Evolutionary conservation across 2,113 vertebrate species (phyloP).

Genomic region (Cochlearius cochlearius): DNA sequence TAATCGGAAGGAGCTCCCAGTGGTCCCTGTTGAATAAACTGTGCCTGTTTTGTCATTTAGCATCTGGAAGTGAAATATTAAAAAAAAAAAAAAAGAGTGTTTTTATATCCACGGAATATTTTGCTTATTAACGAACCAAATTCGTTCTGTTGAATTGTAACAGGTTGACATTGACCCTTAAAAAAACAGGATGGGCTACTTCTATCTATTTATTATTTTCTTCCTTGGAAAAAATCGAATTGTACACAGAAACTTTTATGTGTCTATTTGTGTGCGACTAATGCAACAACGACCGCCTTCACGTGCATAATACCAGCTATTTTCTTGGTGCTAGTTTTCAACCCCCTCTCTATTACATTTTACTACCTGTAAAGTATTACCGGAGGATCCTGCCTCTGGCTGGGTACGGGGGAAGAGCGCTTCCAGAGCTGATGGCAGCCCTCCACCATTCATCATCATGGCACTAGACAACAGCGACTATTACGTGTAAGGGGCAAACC

Average conservation of each 20-base stretch:
- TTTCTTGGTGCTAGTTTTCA: background rate
- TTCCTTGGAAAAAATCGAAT: background rate
- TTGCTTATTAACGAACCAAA: background rate
- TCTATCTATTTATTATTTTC: background rate
- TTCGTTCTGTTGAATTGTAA: background rate
- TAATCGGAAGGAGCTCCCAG: background rate
- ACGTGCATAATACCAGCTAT: rapidly evolving
- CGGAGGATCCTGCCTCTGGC: background rate
- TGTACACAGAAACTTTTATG: background rate
- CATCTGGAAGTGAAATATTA: background rate
- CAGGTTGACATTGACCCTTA: background rate
- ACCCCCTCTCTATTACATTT: background rate
- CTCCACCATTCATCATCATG: background rate
- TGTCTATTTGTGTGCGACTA: background rate
- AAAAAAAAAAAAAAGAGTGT: background rate
- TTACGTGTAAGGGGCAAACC: background rate
- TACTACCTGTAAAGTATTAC: background rate
- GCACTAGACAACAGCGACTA: background rate
- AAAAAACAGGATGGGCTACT: background rate
- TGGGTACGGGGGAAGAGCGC: background rate
- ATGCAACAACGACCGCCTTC: background rate
- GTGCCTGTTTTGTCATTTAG: background rate
- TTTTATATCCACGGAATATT: background rate
- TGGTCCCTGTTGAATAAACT: background rate
- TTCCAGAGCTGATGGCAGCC: background rate